Percentiles rank a stretch among this genome's conserved stretches.
Conservation (phyloP, 2,888 invertebrate species). For the Mamestra brassicae region DNA sequence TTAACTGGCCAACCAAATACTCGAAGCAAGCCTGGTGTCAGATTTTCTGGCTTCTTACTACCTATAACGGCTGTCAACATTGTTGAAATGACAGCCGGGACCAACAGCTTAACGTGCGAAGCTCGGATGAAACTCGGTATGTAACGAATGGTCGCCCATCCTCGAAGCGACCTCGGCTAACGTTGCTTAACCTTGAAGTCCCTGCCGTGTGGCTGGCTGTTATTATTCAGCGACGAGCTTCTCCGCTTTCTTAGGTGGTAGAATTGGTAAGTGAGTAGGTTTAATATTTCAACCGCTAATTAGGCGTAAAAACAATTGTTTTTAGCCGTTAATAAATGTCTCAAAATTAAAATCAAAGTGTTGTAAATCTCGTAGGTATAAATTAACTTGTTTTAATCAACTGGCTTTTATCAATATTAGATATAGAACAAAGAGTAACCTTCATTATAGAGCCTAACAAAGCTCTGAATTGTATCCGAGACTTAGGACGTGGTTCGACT, state of each 20-base stretch:
- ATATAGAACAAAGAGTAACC: slow-evolving; percentile 40
- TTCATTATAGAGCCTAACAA: slow-evolving; percentile 37
- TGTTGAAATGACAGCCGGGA: too few relatives aligned
- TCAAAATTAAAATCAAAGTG: not conserved
- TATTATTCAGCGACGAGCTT: not conserved
- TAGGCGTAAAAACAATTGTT: not conserved
- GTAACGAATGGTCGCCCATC: too few relatives aligned
- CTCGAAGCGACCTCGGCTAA: too few relatives aligned
- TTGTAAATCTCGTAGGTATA: slow-evolving; percentile 11
- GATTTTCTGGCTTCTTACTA: too few relatives aligned
- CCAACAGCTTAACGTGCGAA: too few relatives aligned
- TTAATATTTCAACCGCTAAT: not conserved
- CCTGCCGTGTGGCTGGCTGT: too few relatives aligned
- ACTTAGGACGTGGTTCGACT: slow-evolving; percentile 1
- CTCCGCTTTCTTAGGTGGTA: not conserved
- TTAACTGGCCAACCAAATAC: too few relatives aligned
- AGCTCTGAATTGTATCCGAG: slow-evolving; percentile 25
- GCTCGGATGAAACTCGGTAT: too few relatives aligned
- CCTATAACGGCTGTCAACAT: too few relatives aligned
- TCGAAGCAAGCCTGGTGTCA: too few relatives aligned
- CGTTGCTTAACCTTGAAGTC: too few relatives aligned
- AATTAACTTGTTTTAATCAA: slow-evolving; percentile 47
- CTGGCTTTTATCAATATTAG: slow-evolving; percentile 39
- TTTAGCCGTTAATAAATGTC: not conserved
- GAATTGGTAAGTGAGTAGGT: not conserved